Evolutionary conservation across 2,113 vertebrate species (phyloP).

Genomic region (Ophthalmolycus amberensis): DNA sequence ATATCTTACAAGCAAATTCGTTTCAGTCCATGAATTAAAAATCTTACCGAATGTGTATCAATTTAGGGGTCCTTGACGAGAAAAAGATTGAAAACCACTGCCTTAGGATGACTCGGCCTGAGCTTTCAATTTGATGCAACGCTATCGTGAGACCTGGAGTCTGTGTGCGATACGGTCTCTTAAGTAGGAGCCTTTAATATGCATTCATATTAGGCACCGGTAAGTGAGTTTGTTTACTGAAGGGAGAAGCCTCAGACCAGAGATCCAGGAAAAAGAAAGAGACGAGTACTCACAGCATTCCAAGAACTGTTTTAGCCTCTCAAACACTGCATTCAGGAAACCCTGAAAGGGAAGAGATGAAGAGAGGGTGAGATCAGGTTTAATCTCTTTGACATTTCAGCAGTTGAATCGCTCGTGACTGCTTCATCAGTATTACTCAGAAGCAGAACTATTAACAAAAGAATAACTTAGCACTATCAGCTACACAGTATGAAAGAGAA

Average conservation of each 20-base stretch:
- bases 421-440: slow-evolving; percentile 40
- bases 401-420: slow-evolving; percentile 57
- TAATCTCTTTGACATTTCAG: slow-evolving; percentile 60
- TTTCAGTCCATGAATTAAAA: neutral
- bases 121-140: slow-evolving; percentile 44
- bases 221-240: slow-evolving; percentile 36
- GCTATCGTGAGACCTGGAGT: neutral
- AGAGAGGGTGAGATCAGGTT: slow-evolving; percentile 50
- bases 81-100: neutral
- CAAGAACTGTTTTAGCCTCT: slow-evolving; percentile 93
- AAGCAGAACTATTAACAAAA: slow-evolving; percentile 38
- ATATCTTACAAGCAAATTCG: neutral
- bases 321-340: slow-evolving; percentile 94
- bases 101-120: neutral
- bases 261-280: slow-evolving; percentile 34
- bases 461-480: slow-evolving; percentile 28
- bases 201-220: slow-evolving; percentile 8
- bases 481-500: slow-evolving; percentile 50
- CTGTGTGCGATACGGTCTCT: neutral
- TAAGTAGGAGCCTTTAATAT: slow-evolving; percentile 10
- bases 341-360: slow-evolving; percentile 81
- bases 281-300: slow-evolving; percentile 92
- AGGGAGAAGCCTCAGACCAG: slow-evolving; percentile 22
- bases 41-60: neutral
- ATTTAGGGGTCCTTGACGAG: neutral